Conservation (phyloP, 2,113 vertebrate species). For the Gymnogyps californianus region DNA sequence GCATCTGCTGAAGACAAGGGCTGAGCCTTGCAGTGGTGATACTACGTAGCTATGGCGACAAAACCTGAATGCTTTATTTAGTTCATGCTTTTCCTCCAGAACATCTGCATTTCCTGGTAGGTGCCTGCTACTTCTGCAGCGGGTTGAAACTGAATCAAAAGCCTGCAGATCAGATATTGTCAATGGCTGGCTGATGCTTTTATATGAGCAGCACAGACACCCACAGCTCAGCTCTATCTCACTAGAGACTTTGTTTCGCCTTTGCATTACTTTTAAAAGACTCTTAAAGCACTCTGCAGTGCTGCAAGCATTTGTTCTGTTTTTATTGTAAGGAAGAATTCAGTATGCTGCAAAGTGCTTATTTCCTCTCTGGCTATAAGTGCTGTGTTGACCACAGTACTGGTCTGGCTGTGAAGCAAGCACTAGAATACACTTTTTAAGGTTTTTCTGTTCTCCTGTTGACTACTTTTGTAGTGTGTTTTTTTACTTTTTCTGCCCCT, state of each 20-base stretch:
- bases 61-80: neutral
- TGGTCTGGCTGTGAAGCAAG: neutral
- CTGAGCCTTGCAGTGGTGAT: neutral
- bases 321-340: neutral
- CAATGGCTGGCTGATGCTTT: neutral
- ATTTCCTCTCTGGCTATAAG: slow-evolving; percentile 3
- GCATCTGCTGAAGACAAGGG: neutral
- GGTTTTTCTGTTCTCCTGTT: neutral
- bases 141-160: neutral
- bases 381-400: neutral
- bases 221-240: neutral
- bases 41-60: neutral
- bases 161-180: neutral
- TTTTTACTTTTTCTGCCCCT: neutral
- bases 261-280: neutral
- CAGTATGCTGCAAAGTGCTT: neutral
- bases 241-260: neutral
- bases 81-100: neutral
- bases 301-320: neutral
- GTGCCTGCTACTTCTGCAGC: neutral
- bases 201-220: neutral
- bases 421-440: neutral
- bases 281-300: neutral
- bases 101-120: slow-evolving; percentile 7
- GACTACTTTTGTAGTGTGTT: neutral